These are phyloP conservation scores for Epinotia ramella DNA, from an alignment of 2,888 invertebrate species.

Conservation along the genomic window DNA sequence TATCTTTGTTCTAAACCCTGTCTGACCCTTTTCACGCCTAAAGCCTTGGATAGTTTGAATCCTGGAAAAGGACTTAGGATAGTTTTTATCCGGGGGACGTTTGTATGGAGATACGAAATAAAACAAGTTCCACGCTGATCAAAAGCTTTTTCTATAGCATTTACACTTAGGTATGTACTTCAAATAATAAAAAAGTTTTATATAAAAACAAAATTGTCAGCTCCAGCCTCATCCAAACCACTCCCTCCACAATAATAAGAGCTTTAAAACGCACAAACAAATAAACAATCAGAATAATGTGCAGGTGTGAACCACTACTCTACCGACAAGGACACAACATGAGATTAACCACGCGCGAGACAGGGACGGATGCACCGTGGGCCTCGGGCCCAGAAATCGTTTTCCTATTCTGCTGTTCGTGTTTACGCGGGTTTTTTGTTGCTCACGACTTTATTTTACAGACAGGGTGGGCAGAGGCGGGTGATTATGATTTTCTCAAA, in stretches of 20 bases:
- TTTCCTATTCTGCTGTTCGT: constrained; percentile 32
- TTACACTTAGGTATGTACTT: too few relatives aligned
- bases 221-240: constrained; percentile 2
- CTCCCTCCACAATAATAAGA: constrained; percentile 23
- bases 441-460: constrained; percentile 20
- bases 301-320: constrained; percentile 37
- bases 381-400: constrained; percentile 19
- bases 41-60: too few relatives aligned
- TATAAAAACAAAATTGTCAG: background rate
- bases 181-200: too few relatives aligned
- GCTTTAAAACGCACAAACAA: constrained; percentile 40
- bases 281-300: constrained; percentile 39
- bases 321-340: constrained; percentile 10
- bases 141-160: too few relatives aligned
- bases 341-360: background rate
- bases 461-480: constrained; percentile 1
- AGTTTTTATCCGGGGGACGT: too few relatives aligned
- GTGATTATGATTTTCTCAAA: background rate
- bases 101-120: too few relatives aligned
- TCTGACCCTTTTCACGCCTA: too few relatives aligned
- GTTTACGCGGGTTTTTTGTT: constrained; percentile 15
- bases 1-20: too few relatives aligned
- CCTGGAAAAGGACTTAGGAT: too few relatives aligned
- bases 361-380: constrained; percentile 24
- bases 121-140: too few relatives aligned